Evolutionary conservation across 2,888 invertebrate genomes (phyloP).

Genomic region (Agrochola circellaris): DNA sequence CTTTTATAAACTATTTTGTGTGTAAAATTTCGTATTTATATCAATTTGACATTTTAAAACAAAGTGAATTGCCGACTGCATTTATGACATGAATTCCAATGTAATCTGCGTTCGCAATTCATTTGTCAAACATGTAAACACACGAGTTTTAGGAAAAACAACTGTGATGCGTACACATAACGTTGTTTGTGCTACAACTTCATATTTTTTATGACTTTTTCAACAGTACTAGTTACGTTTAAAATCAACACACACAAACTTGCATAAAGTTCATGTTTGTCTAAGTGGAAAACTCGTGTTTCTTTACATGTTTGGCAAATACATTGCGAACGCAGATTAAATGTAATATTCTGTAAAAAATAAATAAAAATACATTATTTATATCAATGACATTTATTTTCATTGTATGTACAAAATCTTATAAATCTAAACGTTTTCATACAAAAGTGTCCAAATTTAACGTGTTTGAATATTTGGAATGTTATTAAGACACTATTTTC

Average conservation of each 20-base stretch:
- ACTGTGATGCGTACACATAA: too few species aligned
- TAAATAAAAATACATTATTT: constrained; percentile 73
- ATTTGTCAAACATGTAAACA: too few species aligned
- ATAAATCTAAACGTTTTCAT: constrained; percentile 87
- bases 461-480: constrained; percentile 89
- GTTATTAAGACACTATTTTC: constrained; percentile 89
- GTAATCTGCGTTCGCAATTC: neutral
- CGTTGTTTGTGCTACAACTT: too few species aligned
- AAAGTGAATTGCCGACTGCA: neutral
- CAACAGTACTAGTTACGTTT: too few species aligned
- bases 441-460: constrained; percentile 90
- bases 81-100: constrained; percentile 19
- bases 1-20: too few species aligned
- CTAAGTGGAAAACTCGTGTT: too few species aligned
- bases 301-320: too few species aligned
- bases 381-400: constrained; percentile 90
- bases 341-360: constrained; percentile 42
- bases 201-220: too few species aligned
- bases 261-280: too few species aligned
- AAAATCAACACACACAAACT: too few species aligned
- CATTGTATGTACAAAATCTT: constrained; percentile 91
- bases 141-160: too few species aligned
- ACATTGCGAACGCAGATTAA: neutral
- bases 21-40: neutral
- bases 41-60: neutral